These are phyloP conservation scores for Porites cylindrica DNA, from an alignment of 92 coral and sea anemone genomes.

Conservation along the genomic window DNA sequence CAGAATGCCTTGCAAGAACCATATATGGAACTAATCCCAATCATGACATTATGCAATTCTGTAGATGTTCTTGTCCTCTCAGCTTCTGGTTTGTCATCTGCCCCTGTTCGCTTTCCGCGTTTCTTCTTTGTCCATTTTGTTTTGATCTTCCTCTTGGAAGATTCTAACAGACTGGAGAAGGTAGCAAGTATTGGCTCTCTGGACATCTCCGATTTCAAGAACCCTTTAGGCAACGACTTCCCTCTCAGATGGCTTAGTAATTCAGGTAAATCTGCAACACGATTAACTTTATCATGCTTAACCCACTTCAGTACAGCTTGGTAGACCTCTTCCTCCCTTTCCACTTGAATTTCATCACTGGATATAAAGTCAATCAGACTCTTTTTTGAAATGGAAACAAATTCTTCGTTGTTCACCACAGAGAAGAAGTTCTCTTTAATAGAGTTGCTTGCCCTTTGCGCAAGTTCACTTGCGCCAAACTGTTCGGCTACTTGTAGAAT, in stretches of 20 bases:
- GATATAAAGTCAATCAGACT: slow-evolving; percentile 52
- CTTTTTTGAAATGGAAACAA: slow-evolving; percentile 58
- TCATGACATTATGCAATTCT: slow-evolving; percentile 55
- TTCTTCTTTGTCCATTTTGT: slow-evolving; percentile 36
- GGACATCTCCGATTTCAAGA: slow-evolving; percentile 46
- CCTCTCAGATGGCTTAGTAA: slow-evolving; percentile 51
- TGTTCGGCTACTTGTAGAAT: slow-evolving; percentile 67
- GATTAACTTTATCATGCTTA: slow-evolving; percentile 43
- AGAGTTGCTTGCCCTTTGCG: slow-evolving; percentile 55
- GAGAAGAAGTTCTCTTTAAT: slow-evolving; percentile 69
- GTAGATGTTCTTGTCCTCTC: slow-evolving; percentile 66
- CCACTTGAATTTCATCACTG: slow-evolving; percentile 69
- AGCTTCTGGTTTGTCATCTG: background rate
- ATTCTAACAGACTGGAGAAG: background rate
- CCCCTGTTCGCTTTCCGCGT: slow-evolving; percentile 35
- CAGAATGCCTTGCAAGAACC: slow-evolving; percentile 75
- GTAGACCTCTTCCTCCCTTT: slow-evolving; percentile 72
- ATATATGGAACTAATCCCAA: slow-evolving; percentile 66
- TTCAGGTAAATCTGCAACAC: slow-evolving; percentile 50
- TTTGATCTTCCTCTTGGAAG: slow-evolving; percentile 41
- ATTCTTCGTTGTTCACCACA: slow-evolving; percentile 65
- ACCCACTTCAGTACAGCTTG: slow-evolving; percentile 81
- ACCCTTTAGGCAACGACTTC: slow-evolving; percentile 56
- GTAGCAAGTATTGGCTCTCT: slow-evolving; percentile 51
- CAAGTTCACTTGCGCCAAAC: slow-evolving; percentile 66